Percentiles rank a stretch among this genome's conserved stretches.
phyloP scores from a whole-genome alignment of 2,888 invertebrate genomes.

The Rhodophaea formosa region DNA sequence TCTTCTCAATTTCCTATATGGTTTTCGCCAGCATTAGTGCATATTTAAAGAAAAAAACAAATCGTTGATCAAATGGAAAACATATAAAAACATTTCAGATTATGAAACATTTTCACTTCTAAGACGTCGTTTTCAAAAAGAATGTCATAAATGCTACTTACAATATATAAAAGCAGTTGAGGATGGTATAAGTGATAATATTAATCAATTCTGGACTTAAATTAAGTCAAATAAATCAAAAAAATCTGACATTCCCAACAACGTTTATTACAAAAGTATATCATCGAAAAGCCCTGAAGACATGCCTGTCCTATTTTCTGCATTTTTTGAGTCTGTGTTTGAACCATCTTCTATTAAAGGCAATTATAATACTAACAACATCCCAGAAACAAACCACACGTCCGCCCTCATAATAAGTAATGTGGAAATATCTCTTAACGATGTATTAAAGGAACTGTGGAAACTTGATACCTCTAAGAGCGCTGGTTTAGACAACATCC shows the following conservation, averaged over 20 bases:
- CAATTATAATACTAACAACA: neutral
- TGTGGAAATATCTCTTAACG: neutral
- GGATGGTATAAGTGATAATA: slow-evolving; percentile 20
- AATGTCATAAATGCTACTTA: slow-evolving; percentile 20
- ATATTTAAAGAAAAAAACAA: slow-evolving; percentile 18
- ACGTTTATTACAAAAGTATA: neutral
- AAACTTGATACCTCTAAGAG: neutral
- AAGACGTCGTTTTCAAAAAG: slow-evolving; percentile 23
- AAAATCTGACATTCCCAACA: neutral
- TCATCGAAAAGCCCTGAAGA: neutral
- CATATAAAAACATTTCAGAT: slow-evolving; percentile 11
- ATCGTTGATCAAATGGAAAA: slow-evolving; percentile 22
- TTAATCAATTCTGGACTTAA: slow-evolving; percentile 26
- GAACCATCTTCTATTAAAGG: neutral
- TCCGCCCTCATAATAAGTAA: neutral
- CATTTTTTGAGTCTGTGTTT: neutral
- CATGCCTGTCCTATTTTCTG: neutral
- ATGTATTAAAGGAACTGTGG: neutral
- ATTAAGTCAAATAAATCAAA: neutral
- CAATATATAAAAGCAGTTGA: slow-evolving; percentile 21
- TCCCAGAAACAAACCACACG: neutral
- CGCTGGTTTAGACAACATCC: neutral
- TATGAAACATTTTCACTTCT: slow-evolving; percentile 16
- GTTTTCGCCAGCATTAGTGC: slow-evolving; percentile 6
- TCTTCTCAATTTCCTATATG: slow-evolving; percentile 4